Conservation (phyloP, 2,113 vertebrate genomes). For the Tyrannus savana region DNA sequence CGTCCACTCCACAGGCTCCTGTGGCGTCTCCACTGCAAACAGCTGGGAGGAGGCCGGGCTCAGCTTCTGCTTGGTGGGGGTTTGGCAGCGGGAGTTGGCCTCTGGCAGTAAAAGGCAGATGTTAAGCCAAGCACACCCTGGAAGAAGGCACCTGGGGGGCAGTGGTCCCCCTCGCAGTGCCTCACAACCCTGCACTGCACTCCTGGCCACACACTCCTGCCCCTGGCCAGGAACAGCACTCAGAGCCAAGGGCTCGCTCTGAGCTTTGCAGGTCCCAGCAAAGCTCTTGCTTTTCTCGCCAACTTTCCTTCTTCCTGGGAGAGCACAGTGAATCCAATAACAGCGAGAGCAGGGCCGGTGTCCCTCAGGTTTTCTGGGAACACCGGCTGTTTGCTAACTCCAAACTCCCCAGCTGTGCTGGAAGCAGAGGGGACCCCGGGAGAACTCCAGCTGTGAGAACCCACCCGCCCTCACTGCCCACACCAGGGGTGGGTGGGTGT, state of each 20-base stretch:
- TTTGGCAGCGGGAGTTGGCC: conserved; percentile 94
- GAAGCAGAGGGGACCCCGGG: background rate
- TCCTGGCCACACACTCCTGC: background rate
- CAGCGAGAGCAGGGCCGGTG: background rate
- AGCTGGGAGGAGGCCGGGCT: conserved; percentile 81
- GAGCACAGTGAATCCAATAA: background rate
- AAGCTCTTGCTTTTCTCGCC: background rate
- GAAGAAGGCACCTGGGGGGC: background rate
- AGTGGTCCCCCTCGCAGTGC: background rate
- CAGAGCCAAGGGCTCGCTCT: background rate
- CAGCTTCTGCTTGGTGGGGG: conserved; percentile 88
- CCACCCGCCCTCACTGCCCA: background rate
- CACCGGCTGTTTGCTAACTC: background rate
- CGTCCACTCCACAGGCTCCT: conserved; percentile 85
- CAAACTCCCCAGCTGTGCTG: background rate
- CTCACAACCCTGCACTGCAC: background rate
- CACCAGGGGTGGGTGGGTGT: background rate
- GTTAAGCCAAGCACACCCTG: background rate
- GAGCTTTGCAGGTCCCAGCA: background rate
- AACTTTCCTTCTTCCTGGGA: background rate
- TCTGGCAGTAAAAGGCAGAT: conserved; percentile 70
- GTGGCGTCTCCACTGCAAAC: conserved; percentile 71
- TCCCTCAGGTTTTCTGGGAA: background rate
- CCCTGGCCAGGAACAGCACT: background rate
- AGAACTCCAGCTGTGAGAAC: background rate